These are phyloP conservation scores for Tenthredo scrophulariae DNA, from an alignment of 2,888 invertebrate species.

Conservation along the genomic window DNA sequence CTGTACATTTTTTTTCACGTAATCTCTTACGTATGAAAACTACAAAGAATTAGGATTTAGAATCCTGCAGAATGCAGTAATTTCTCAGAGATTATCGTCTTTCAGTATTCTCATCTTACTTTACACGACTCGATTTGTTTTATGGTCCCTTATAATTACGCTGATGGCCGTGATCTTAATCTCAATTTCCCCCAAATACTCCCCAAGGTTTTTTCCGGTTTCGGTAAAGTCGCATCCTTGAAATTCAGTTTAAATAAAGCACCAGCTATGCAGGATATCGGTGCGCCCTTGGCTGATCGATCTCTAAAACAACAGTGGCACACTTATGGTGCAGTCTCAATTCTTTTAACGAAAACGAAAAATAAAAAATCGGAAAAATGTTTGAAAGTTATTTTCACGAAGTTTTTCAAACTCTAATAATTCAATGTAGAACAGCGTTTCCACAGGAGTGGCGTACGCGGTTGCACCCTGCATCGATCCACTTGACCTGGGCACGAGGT, in stretches of 20 bases:
- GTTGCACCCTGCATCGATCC: slow-evolving; percentile 73
- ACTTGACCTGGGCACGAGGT: slow-evolving; percentile 70
- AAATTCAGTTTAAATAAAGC: background rate
- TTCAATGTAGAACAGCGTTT: slow-evolving; percentile 34
- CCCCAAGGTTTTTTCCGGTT: background rate
- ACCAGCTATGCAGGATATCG: background rate
- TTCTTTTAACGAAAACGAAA: background rate
- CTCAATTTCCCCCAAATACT: background rate
- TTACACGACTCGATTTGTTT: background rate
- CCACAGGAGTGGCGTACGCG: slow-evolving; percentile 23
- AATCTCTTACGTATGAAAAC: background rate
- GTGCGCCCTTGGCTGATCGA: slow-evolving; percentile 6
- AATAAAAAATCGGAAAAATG: background rate
- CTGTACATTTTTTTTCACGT: background rate
- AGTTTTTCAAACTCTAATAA: background rate
- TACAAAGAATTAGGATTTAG: background rate
- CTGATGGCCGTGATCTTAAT: background rate
- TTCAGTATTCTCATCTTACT: background rate
- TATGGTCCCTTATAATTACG: background rate
- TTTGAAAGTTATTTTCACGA: background rate
- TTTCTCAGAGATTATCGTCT: background rate
- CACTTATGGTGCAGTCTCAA: background rate
- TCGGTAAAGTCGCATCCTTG: background rate
- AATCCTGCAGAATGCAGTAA: background rate
- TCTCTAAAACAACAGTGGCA: background rate